Percentiles rank a stretch among this genome's conserved stretches.
These are phyloP conservation scores for Indicator maculatus DNA, from an alignment of 2,113 vertebrate species.

Conservation along the genomic window DNA sequence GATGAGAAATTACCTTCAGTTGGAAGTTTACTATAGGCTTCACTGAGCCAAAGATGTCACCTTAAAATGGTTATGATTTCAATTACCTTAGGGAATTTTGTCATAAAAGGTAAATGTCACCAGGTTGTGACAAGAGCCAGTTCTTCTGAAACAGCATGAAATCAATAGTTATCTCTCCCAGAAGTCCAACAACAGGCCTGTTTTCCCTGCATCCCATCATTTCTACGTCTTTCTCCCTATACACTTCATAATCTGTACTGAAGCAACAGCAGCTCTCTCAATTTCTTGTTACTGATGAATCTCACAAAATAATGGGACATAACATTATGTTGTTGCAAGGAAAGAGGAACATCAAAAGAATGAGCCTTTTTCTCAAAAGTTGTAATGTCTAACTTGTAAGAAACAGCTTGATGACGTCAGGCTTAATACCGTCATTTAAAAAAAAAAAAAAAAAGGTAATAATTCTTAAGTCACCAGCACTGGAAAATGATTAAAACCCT, in stretches of 20 bases:
- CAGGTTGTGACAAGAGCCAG: not conserved
- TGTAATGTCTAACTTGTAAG: not conserved
- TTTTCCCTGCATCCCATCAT: not conserved
- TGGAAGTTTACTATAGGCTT: not conserved
- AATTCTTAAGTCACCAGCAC: not conserved
- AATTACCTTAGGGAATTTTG: not conserved
- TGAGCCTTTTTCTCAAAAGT: not conserved
- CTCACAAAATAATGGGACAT: not conserved
- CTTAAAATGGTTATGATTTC: not conserved
- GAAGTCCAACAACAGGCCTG: not conserved
- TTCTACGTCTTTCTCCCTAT: not conserved
- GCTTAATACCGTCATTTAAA: not conserved
- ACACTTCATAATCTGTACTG: not conserved
- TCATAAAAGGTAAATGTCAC: not conserved
- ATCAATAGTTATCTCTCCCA: not conserved
- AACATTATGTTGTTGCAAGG: not conserved
- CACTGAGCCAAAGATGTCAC: not conserved
- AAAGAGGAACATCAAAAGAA: not conserved
- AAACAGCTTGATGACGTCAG: not conserved
- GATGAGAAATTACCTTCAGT: not conserved
- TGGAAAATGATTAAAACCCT: not conserved
- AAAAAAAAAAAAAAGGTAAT: not conserved
- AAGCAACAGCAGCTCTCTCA: not conserved
- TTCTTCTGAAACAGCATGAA: not conserved
- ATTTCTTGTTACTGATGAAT: not conserved